Conservation (phyloP, 2,113 vertebrate genomes). For the Microcebus lehilahytsara region DNA sequence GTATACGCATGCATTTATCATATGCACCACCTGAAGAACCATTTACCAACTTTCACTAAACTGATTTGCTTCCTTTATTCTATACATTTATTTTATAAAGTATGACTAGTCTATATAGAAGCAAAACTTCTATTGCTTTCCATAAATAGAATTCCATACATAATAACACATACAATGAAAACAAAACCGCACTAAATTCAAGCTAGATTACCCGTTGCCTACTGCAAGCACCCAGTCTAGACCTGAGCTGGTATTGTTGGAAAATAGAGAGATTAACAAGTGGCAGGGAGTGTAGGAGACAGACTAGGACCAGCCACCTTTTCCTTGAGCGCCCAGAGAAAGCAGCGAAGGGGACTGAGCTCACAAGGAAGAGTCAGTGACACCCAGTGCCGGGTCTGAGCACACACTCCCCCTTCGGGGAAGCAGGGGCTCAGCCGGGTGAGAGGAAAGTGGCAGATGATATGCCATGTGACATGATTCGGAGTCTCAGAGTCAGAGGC, state of each 20-base stretch:
- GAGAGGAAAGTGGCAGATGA: not conserved
- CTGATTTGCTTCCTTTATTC: not conserved
- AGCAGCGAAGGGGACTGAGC: not conserved
- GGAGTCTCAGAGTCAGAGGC: not conserved
- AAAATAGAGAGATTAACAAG: not conserved
- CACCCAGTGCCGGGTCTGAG: fast-evolving
- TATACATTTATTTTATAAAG: not conserved
- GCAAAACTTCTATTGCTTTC: not conserved
- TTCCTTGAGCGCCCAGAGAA: not conserved
- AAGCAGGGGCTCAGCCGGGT: not conserved
- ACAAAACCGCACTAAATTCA: not conserved
- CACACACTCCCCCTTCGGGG: fast-evolving
- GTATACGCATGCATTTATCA: not conserved
- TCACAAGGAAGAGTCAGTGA: not conserved
- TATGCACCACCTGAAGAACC: not conserved
- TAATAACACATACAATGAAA: not conserved
- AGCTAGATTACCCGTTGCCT: not conserved
- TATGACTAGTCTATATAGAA: not conserved
- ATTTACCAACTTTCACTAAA: not conserved
- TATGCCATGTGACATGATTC: not conserved
- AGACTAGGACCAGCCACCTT: not conserved
- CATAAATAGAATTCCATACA: not conserved
- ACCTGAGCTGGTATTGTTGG: not conserved
- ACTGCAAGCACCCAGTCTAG: not conserved
- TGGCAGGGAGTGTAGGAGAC: not conserved